Evolutionary conservation across 2,888 invertebrate genomes (phyloP), one percentile per base, ranked within the genome.

Genomic region (Lamproptera curius): DNA sequence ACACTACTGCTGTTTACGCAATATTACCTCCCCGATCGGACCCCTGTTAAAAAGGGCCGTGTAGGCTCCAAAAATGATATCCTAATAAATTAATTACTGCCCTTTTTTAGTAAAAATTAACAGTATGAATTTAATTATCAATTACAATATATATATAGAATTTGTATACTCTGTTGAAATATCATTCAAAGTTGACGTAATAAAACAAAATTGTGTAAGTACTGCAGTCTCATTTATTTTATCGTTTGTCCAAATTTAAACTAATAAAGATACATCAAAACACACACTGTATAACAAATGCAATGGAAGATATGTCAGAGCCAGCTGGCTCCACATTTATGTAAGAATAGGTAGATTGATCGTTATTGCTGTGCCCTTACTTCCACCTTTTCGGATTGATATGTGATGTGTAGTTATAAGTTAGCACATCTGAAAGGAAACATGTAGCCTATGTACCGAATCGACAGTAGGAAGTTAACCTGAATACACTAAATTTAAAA

Each of bases 141-240:
- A n/a, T n/a, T n/a, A n/a, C n/a, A n/a, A n/a, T n/a, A n/a, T n/a
- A n/a, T n/a, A n/a, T n/a, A n/a, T n/a, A n/a, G n/a, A n/a, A n/a
- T n/a, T n/a, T n/a, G n/a, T n/a, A n/a, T n/a, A n/a, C n/a, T n/a
- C n/a, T n/a, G n/a, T n/a, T n/a, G n/a, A n/a, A n/a, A n/a, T n/a
- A n/a, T n/a, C n/a, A n/a, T n/a, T n/a, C n/a, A n/a, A n/a, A n/a
- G n/a, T n/a, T n/a, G n/a, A n/a, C n/a, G n/a, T n/a, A n/a, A n/a
- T n/a, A n/a, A n/a, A n/a, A n/a, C n/a, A n/a, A n/a, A n/a, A n/a
- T n/a, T n/a, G n/a, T 60, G 59, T 55, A 60, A 61, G 58, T 68
- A 67, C 79, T 82, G 84, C 86, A 87, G 86, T 87, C 86, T 87
- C 79, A 81, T 86, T 84, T 85, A 78, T 76, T 80, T 75, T 74